Evolutionary conservation across 1,140 invertebrate species (phyloP).

Genomic region (Sinonovacula constricta): DNA sequence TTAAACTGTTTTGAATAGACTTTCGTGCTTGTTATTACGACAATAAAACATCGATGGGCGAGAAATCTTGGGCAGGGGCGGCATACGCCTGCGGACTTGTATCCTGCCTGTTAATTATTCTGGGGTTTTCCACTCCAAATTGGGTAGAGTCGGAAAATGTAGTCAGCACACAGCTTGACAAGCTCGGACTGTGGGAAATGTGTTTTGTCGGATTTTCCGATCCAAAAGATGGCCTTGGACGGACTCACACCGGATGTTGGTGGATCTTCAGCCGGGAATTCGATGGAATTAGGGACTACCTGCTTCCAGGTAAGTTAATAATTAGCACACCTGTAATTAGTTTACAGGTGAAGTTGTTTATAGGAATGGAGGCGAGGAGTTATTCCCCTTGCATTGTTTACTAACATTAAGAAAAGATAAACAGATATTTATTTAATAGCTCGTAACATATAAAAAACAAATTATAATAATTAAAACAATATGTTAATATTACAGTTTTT

Average conservation of each 20-base stretch:
- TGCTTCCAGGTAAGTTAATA: constrained; percentile 84
- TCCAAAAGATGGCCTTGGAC: constrained; percentile 91
- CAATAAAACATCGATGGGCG: neutral
- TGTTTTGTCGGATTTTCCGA: constrained; percentile 94
- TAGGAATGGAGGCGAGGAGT: neutral
- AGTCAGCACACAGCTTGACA: constrained; percentile 81
- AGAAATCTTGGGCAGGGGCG: constrained; percentile 15
- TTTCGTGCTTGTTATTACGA: neutral
- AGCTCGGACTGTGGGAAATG: constrained; percentile 97
- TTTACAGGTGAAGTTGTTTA: neutral
- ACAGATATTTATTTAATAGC: neutral
- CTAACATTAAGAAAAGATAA: neutral
- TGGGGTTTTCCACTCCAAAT: constrained; percentile 94
- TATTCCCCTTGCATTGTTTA: neutral
- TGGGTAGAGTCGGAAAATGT: constrained; percentile 95
- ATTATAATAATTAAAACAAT: neutral
- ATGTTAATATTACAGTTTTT: too few species aligned
- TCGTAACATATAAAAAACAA: neutral
- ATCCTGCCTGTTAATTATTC: constrained; percentile 80
- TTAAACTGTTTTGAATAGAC: too few species aligned
- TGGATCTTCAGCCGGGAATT: constrained; percentile 94
- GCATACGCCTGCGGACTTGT: constrained; percentile 12
- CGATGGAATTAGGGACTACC: constrained; percentile 92
- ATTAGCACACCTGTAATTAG: neutral
- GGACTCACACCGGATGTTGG: constrained; percentile 93